Evolutionary conservation across 2,888 invertebrate genomes (phyloP).

Genomic region (Cataglyphis rosenhaueri): DNA sequence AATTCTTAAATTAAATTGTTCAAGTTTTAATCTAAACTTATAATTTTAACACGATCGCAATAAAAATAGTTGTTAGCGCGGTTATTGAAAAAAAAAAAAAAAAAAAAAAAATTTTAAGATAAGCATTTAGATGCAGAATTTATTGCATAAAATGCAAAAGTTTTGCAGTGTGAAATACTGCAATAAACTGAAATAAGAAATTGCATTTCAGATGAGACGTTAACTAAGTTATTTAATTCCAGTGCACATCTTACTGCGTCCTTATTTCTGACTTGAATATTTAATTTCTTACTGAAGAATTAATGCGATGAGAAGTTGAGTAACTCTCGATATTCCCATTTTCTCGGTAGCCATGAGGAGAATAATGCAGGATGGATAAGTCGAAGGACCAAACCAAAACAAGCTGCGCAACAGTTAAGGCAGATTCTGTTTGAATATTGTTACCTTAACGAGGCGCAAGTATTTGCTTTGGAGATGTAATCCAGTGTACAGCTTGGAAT

Average conservation of each 20-base stretch:
- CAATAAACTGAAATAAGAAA: constrained; percentile 36
- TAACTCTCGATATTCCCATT: constrained; percentile 51
- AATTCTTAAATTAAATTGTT: not conserved
- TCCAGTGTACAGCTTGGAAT: constrained; percentile 44
- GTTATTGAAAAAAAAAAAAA: not conserved
- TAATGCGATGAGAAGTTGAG: constrained; percentile 44
- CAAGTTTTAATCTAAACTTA: not conserved
- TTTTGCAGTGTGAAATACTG: constrained; percentile 8
- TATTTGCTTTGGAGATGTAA: constrained; percentile 77
- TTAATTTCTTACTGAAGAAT: constrained; percentile 42
- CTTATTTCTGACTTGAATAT: constrained; percentile 40
- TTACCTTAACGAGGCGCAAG: constrained; percentile 80
- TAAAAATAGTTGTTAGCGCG: not conserved
- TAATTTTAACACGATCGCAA: not conserved
- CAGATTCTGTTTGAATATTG: constrained; percentile 78
- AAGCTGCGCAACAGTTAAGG: constrained; percentile 49
- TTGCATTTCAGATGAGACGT: constrained; percentile 31
- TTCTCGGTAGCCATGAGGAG: constrained; percentile 48
- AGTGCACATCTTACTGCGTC: constrained; percentile 20
- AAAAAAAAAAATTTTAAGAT: not conserved
- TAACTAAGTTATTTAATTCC: constrained; percentile 43
- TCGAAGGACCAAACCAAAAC: constrained; percentile 58
- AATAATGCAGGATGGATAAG: constrained; percentile 42
- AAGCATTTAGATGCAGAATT: constrained; percentile 7
- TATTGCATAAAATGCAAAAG: constrained; percentile 11